A percentile compares a stretch with the other conserved stretches of the same genome.
Conservation (phyloP, 2,113 vertebrate species). For the Peucedramus taeniatus region DNA sequence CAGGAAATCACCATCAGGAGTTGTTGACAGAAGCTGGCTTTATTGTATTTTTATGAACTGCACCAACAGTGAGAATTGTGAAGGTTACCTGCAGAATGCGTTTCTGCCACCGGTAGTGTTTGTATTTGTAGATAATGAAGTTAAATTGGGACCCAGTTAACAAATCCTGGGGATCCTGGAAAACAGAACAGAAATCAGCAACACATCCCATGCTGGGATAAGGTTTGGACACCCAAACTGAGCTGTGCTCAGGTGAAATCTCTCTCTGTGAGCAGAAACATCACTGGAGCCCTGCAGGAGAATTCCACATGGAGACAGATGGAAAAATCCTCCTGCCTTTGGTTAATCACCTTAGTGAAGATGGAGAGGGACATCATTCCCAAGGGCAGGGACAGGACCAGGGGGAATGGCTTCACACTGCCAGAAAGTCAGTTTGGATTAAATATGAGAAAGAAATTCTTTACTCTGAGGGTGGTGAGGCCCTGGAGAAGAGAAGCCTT, state of each 20-base stretch:
- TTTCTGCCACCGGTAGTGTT: constrained; percentile 80
- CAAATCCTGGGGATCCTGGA: constrained; percentile 56
- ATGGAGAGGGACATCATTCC: neutral
- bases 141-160: constrained; percentile 65
- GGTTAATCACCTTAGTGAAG: neutral
- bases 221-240: neutral
- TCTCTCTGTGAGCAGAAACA: neutral
- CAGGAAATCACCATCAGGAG: neutral
- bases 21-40: accelerated
- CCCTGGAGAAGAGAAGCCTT: neutral
- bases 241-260: neutral
- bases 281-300: neutral
- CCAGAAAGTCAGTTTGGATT: neutral
- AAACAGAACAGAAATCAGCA: neutral
- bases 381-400: neutral
- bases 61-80: neutral
- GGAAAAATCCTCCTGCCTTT: neutral
- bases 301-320: neutral
- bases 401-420: neutral
- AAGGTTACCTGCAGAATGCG: constrained; percentile 72
- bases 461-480: neutral
- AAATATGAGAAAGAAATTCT: neutral
- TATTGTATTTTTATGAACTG: neutral
- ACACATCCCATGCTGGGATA: neutral
- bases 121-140: constrained; percentile 78